These are phyloP conservation scores for Criorhina ranunculi DNA, from an alignment of 2,888 invertebrate genomes.

Conservation along the genomic window DNA sequence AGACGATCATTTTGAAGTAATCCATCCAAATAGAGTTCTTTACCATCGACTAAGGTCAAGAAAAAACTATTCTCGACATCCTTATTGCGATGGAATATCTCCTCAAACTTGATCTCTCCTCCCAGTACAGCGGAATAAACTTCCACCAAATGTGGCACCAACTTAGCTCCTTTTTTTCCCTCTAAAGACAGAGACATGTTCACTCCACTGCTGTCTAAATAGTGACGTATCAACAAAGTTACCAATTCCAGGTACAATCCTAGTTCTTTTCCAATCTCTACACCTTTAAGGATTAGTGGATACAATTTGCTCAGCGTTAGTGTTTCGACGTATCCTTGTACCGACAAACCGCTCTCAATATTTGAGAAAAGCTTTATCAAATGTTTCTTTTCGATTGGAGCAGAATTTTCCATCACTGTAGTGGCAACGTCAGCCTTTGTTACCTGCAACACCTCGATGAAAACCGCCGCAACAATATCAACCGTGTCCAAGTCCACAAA, in stretches of 20 bases:
- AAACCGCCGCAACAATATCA: conserved; percentile 79
- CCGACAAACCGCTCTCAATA: conserved; percentile 82
- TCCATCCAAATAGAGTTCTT: conserved; percentile 77
- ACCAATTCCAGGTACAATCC: conserved; percentile 84
- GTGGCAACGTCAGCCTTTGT: conserved; percentile 78
- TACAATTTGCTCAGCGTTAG: conserved; percentile 83
- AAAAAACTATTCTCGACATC: conserved; percentile 61
- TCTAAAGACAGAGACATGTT: conserved; percentile 77
- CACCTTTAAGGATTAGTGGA: conserved; percentile 82
- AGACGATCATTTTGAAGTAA: conserved; percentile 80
- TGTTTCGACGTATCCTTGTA: conserved; percentile 82
- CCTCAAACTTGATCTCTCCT: conserved; percentile 72
- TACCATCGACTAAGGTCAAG: conserved; percentile 79
- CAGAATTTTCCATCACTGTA: conserved; percentile 40
- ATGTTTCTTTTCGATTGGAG: conserved; percentile 70
- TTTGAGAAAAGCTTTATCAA: conserved; percentile 83
- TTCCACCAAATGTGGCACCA: conserved; percentile 78
- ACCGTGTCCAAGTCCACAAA: conserved; percentile 79
- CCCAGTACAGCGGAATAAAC: conserved; percentile 78
- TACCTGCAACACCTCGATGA: conserved; percentile 80
- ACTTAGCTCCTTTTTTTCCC: conserved; percentile 20
- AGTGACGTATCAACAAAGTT: conserved; percentile 81
- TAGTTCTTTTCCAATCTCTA: conserved; percentile 79
- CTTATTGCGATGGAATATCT: conserved; percentile 77
- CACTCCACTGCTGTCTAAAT: conserved; percentile 77